These are phyloP conservation scores for Timema podura DNA, from an alignment of 2,888 invertebrate genomes.

Conservation along the genomic window DNA sequence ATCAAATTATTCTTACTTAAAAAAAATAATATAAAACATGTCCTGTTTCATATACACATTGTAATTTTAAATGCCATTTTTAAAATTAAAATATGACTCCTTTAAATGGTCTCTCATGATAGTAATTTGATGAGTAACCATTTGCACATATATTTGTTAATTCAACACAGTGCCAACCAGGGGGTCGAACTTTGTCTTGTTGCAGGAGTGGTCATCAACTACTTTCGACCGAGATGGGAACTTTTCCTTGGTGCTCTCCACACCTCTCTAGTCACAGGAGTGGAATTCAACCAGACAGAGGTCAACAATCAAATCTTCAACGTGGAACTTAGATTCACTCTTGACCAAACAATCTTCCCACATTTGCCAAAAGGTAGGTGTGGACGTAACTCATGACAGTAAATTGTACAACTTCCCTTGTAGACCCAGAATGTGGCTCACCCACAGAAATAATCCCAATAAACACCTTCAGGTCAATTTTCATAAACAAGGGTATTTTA, in stretches of 20 bases:
- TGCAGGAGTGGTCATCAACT: constrained; percentile 57
- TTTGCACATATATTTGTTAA: too few relatives aligned
- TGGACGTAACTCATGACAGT: too few relatives aligned
- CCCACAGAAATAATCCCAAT: too few relatives aligned
- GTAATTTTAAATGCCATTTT: background rate
- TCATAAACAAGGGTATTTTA: too few relatives aligned
- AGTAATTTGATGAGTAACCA: background rate
- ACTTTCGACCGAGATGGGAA: constrained; percentile 73
- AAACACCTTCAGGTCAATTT: too few relatives aligned
- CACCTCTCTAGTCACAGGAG: constrained; percentile 50
- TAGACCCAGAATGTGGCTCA: too few relatives aligned
- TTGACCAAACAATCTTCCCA: constrained; percentile 33
- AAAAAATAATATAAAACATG: too few relatives aligned
- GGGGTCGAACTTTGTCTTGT: background rate
- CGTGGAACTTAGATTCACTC: constrained; percentile 65
- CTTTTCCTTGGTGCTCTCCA: constrained; percentile 61
- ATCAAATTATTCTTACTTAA: too few relatives aligned
- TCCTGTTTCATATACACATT: too few relatives aligned
- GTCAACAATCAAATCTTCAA: constrained; percentile 56
- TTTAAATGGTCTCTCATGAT: too few relatives aligned
- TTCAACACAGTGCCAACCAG: too few relatives aligned
- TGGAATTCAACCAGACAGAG: constrained; percentile 55
- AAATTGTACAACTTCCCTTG: too few relatives aligned
- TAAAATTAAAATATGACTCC: background rate
- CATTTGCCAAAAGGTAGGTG: constrained; percentile 34